These are phyloP conservation scores for Drosophila ambigua DNA, from an alignment of 1,140 invertebrate genomes.

Conservation along the genomic window DNA sequence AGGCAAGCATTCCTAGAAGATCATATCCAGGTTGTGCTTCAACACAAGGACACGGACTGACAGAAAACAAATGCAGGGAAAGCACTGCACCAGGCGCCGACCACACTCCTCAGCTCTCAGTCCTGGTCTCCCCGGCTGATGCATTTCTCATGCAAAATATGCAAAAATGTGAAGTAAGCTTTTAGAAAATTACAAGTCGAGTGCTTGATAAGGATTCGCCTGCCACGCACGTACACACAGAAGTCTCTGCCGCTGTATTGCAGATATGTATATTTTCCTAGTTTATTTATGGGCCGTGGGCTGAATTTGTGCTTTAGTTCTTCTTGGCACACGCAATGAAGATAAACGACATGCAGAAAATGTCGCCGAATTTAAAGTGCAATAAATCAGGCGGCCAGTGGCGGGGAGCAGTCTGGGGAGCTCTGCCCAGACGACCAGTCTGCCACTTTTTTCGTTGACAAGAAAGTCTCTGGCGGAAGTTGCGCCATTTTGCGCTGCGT, in stretches of 20 bases:
- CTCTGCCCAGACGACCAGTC: constrained; percentile 33
- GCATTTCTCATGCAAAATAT: constrained; percentile 74
- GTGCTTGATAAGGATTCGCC: constrained; percentile 38
- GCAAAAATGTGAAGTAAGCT: constrained; percentile 69
- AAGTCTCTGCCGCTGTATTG: not conserved
- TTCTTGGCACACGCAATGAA: constrained; percentile 71
- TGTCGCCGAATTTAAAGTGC: constrained; percentile 74
- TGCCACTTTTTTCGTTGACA: constrained; percentile 55
- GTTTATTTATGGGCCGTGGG: constrained; percentile 31
- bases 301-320: constrained; percentile 47
- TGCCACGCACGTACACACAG: constrained; percentile 1
- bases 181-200: constrained; percentile 76
- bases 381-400: constrained; percentile 73
- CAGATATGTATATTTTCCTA: constrained; percentile 12
- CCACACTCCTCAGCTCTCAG: constrained; percentile 11
- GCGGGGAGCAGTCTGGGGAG: constrained; percentile 25
- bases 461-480: constrained; percentile 58
- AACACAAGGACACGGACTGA: constrained; percentile 3
- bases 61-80: constrained; percentile 24
- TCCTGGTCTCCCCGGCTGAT: constrained; percentile 4
- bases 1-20: not conserved
- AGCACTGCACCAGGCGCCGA: not conserved
- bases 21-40: constrained; percentile 5
- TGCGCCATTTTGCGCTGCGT: constrained; percentile 64
- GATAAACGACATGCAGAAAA: constrained; percentile 78